Conservation (phyloP, 2,113 vertebrate species). For the Helogale parvula region DNA sequence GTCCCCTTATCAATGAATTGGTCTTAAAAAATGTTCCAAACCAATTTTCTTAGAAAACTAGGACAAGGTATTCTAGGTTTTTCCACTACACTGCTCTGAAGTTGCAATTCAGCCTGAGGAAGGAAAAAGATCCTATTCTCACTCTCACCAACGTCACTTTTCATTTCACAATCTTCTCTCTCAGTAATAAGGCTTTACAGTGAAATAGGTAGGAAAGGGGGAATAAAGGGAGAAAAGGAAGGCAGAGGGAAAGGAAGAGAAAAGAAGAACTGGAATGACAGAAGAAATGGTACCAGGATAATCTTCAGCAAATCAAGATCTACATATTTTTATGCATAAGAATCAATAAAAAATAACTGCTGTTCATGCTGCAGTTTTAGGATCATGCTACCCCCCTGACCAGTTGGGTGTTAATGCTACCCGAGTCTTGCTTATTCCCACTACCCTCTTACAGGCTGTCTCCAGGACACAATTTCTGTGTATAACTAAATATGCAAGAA, state of each 20-base stretch:
- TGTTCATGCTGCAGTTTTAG: not conserved
- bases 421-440: not conserved
- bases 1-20: not conserved
- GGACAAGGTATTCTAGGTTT: not conserved
- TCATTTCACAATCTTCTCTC: conserved; percentile 9
- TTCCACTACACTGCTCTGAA: not conserved
- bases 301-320: not conserved
- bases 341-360: not conserved
- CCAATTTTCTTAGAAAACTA: conserved; percentile 25
- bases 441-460: not conserved
- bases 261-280: not conserved
- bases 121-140: conserved; percentile 12
- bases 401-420: too few relatives aligned
- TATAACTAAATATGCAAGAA: not conserved
- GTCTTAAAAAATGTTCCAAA: conserved; percentile 15
- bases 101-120: not conserved
- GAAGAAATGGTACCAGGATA: not conserved
- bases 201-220: not conserved
- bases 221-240: not conserved
- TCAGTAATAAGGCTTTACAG: not conserved
- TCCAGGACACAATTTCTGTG: not conserved
- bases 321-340: not conserved
- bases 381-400: not conserved
- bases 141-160: not conserved
- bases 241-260: not conserved